Base-by-base conservation (phyloP, 2,113 vertebrate genomes). In the Alexandromys fortis region DNA sequence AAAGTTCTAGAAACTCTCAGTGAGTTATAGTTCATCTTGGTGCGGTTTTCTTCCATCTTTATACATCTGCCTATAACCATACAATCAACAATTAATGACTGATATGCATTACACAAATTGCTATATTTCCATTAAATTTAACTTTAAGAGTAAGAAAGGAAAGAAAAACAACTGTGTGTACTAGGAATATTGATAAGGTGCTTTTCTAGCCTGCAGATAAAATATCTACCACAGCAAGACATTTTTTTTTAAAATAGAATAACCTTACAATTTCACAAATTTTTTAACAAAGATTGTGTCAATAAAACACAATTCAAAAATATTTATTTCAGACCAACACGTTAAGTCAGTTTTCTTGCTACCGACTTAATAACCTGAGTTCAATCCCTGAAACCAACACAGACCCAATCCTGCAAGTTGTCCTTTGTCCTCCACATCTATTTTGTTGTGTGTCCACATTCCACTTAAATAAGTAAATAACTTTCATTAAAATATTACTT, bases 1-100 rank as follows among this genome's bases (percentile, higher is more conserved):
- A 90, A 89, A 94, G 28, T 55, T 28, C 33, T 88, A 21, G 68
- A 87, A 75, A 19, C 78, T 38, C 47, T 95, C 47, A 79, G 85
- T 89, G 17, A 33, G 22, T 17, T 83, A 4, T 14, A 90, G 28
- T 92, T 49, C 19, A 68, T 72, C 8, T 76, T 76, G 33, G 11
- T 86, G n/a, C n/a, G 86, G 21, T 70, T 35, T 17, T 87, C 16
- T 78, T 90, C 94, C 52, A 65, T 24, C 13, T 94, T 85, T 76
- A 88, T 12, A 92, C 6, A 95, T 89, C 72, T 35, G 65, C 16
- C 7, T 28, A 81, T 49, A 67, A 83, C 75, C n/a, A 91, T 38
- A 73, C 2, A 42, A 67, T n/a, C 16, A 86, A 63, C 10, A 83
- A 55, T 91, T 76, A 96, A 76, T 76, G 38, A 76, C 14, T 12